Evolutionary conservation across 2,797 vertebrate genomes (phyloP), one percentile per base, ranked within the genome.

Genomic region (Acrossocheilus wenchowensis): DNA sequence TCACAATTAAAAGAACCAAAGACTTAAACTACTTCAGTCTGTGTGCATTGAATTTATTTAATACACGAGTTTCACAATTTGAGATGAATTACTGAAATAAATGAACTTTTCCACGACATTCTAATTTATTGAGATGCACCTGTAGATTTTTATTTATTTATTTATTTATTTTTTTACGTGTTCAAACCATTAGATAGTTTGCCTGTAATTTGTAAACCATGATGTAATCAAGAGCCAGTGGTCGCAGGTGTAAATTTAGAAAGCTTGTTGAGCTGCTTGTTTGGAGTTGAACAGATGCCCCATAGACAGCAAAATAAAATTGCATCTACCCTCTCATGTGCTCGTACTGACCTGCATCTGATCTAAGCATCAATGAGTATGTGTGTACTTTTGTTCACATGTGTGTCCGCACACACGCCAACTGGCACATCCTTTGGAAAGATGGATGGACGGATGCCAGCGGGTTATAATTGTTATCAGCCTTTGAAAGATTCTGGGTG

Each of bases 391-490:
- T 62, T 69, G 71, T 62, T 74, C 30, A 62, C 36, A 45, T 79
- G 66, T 84, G 54, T 74, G 54, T 74, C 39, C 17, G 36, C 12
- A 9, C 30, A 41, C n/a, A 34, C 11, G 54, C 78, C 89, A 90
- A 74, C 83, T 88, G 89, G 80, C 81, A 41, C 78, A 43, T 62
- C 62, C 39, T 77, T 87, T 83, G 54, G 41, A 80, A 45, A 81
- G 39, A 86, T 87, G 50, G 87, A 89, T 86, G 66, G 73, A 66
- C 52, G 45, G 23, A 66, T 52, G 82, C 82, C 82, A 84, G 60
- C 43, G 34, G 83, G 45, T 84, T 85, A 54, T 78, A 88, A 87
- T 89, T 84, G 77, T 84, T 73, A 72, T 86, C 66, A 69, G 72
- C 78, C 86, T 86, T 78, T 87, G 66, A 85, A 85, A 82, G 83